Evolutionary conservation across 2,888 invertebrate genomes (phyloP), one percentile per base, ranked within the genome.

Genomic region (Perizoma flavofasciatum): DNA sequence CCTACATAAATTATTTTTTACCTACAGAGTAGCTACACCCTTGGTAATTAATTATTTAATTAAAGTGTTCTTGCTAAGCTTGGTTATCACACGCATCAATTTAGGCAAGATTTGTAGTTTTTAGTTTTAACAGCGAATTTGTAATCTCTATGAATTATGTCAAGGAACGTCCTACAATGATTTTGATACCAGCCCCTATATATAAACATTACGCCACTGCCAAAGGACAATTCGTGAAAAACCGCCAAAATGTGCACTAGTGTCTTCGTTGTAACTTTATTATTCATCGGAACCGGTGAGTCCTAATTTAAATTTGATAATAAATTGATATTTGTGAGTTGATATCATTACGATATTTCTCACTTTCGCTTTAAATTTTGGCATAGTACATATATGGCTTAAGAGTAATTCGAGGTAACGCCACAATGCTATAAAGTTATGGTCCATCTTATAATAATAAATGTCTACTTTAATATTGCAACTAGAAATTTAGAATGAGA

Each of bases 181-280:
- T 65, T 74, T 61, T 75, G 87, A 83, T 87, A 86, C 74, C 77
- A 73, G 82, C 85, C 83, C 85, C 78, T 85, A 88, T 89, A 88
- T 85, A 88, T 81, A 77, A 80, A 76, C 77, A 71, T 66, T 74
- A 71, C 73, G 64, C 69, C 66, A 61, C 69, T 58, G 59, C 62
- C 63, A 65, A 75, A 75, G 75, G 74, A 79, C 76, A 81, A 79
- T 75, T 71, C 70, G 78, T 73, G 69, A 62, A 78, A 78, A 77
- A 73, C 67, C 66, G 61, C 71, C 86, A 84, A 82, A 81, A 89
- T 89, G 89, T 67, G 66, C 77, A 71, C 77, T 63, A 63, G 80
- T 77, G 78, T 72, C 54, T 68, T 70, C 60, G 50, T 72, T 65
- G 66, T 69, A 70, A 70, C 57, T 54, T 68, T 69, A 49, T 60